phyloP scores from a whole-genome alignment of 2,113 vertebrate species.

The Ceuthmochares aereus region DNA sequence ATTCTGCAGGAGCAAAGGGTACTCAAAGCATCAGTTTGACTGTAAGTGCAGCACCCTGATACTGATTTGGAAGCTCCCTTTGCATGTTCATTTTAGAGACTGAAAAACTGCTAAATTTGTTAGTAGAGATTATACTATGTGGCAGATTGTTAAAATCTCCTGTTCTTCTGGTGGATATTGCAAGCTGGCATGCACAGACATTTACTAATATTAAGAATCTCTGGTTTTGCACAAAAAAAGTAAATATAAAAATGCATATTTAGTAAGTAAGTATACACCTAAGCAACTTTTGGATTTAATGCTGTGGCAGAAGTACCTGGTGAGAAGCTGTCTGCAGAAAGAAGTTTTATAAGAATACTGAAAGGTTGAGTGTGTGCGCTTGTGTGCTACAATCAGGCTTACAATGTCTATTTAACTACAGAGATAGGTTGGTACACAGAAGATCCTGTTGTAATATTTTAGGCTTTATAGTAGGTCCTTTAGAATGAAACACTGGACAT shows the following conservation, averaged over 20 bases:
- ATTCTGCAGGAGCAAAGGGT: not conserved
- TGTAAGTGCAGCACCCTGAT: not conserved
- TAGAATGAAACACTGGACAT: not conserved
- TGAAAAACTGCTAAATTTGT: not conserved
- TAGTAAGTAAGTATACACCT: not conserved
- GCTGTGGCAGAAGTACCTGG: not conserved
- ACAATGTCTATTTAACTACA: not conserved
- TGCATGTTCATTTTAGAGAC: not conserved
- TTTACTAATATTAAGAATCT: not conserved
- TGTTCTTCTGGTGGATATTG: not conserved
- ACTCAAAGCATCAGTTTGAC: not conserved
- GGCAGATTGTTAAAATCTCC: not conserved
- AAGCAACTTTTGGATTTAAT: not conserved
- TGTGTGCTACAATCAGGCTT: not conserved
- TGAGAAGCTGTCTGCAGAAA: constrained; percentile 14
- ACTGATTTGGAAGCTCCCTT: not conserved
- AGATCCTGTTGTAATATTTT: not conserved
- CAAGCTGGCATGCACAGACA: not conserved
- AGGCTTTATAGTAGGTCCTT: not conserved
- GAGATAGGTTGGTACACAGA: not conserved
- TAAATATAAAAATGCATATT: not conserved
- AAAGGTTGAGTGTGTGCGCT: not conserved
- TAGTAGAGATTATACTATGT: not conserved
- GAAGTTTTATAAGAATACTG: constrained; percentile 4
- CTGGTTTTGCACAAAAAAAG: not conserved